phyloP scores from a whole-genome alignment of 2,113 vertebrate species.

The Reinhardtius hippoglossoides region DNA sequence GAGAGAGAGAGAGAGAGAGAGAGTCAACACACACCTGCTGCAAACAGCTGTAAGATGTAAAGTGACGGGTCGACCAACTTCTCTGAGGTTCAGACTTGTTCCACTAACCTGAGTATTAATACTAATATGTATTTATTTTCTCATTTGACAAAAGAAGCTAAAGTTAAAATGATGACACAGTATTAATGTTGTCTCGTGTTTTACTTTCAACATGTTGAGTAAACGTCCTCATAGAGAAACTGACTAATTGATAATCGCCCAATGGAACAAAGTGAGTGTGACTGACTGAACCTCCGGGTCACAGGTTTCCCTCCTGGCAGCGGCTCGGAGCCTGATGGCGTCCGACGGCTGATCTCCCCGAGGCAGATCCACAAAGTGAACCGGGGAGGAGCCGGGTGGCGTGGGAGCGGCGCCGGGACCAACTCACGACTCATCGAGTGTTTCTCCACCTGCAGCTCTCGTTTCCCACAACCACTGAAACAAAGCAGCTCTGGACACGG shows the following conservation, averaged over 20 bases:
- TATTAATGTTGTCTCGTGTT: no score
- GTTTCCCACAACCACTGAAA: background rate
- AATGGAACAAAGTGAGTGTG: background rate
- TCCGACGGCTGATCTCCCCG: slow-evolving; percentile 41
- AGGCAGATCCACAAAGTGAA: slow-evolving; percentile 37
- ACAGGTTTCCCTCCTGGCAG: slow-evolving; percentile 36
- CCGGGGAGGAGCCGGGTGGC: background rate
- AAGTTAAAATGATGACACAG: no score
- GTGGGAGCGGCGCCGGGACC: slow-evolving; percentile 23
- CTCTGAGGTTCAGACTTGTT: no score
- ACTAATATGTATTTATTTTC: no score
- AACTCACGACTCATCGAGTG: background rate
- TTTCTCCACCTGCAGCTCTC: background rate
- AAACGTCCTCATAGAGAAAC: no score
- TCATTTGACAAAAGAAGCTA: no score
- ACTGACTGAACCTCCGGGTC: slow-evolving; percentile 1
- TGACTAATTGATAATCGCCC: background rate
- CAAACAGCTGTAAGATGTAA: no score
- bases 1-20: no score
- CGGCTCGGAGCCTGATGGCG: slow-evolving; percentile 15
- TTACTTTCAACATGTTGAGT: no score
- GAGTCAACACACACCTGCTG: no score
- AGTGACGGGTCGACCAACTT: no score
- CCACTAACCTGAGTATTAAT: no score
- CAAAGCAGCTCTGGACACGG: background rate